Evolutionary conservation across 1,140 invertebrate species (phyloP).

Genomic region (Lucilia cuprina): DNA sequence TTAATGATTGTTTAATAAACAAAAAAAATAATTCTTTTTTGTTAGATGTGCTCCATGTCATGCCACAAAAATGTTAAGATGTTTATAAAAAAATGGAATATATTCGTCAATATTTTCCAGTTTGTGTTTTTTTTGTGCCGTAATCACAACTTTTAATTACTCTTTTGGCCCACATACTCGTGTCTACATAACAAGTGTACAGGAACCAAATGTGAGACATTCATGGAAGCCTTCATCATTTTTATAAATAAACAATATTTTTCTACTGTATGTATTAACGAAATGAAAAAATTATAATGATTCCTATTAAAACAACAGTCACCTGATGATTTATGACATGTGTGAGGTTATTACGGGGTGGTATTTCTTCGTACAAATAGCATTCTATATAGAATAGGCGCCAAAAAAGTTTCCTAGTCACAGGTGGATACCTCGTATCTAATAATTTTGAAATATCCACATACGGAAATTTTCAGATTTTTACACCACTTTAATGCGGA

Average conservation of each 20-base stretch:
- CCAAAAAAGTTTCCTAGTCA: too few relatives aligned
- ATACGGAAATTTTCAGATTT: too few relatives aligned
- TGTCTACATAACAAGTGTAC: background rate
- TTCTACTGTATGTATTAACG: too few relatives aligned
- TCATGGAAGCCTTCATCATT: background rate
- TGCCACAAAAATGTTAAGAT: background rate
- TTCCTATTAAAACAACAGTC: background rate
- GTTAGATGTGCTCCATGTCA: background rate
- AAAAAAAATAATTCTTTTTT: background rate
- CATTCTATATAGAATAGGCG: too few relatives aligned
- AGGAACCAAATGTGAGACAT: background rate
- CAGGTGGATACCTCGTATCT: too few relatives aligned
- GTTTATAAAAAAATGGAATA: background rate
- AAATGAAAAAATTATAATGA: too few relatives aligned
- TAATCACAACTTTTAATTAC: background rate
- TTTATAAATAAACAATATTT: background rate
- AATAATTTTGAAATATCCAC: too few relatives aligned
- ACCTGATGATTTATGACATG: constrained; percentile 1
- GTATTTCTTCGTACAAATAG: too few relatives aligned
- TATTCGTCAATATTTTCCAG: background rate
- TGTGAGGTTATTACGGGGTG: background rate
- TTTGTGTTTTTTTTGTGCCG: background rate
- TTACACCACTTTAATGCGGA: too few relatives aligned
- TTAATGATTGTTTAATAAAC: constrained; percentile 3
- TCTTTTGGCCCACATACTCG: background rate